These are phyloP conservation scores for Apodemus sylvaticus DNA, from an alignment of 2,113 vertebrate species.

Conservation along the genomic window DNA sequence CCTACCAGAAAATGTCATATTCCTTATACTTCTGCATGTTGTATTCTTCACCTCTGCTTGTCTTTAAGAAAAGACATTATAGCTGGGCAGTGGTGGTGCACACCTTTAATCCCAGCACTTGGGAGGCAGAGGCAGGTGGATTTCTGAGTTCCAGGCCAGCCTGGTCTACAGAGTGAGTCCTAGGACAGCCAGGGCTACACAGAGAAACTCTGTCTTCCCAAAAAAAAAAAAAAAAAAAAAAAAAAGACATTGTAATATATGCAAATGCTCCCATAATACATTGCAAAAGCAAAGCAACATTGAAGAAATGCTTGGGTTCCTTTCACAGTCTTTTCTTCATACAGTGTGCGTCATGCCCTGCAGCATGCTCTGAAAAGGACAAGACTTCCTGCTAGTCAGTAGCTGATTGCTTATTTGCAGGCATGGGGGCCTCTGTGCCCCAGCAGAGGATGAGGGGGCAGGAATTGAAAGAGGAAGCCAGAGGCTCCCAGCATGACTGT, in stretches of 20 bases:
- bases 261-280: neutral
- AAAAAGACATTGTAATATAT: too few relatives aligned
- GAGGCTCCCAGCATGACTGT: neutral
- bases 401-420: neutral
- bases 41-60: neutral
- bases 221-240: too few relatives aligned
- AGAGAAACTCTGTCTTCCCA: too few relatives aligned
- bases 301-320: neutral
- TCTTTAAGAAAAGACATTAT: conserved; percentile 10
- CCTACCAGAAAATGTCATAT: conserved; percentile 67
- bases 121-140: too few relatives aligned
- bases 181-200: too few relatives aligned
- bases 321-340: conserved; percentile 33
- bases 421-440: neutral
- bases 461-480: neutral
- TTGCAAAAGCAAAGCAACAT: conserved; percentile 29
- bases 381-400: neutral
- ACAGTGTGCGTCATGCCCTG: neutral
- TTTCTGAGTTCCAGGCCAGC: too few relatives aligned
- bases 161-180: too few relatives aligned
- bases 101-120: too few relatives aligned
- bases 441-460: neutral
- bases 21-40: conserved; percentile 37
- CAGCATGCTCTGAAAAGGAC: neutral
- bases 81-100: too few relatives aligned